Evolutionary conservation across 2,888 invertebrate genomes (phyloP), one percentile per base, ranked within the genome.

Genomic region (Cryptocephalus moraei): DNA sequence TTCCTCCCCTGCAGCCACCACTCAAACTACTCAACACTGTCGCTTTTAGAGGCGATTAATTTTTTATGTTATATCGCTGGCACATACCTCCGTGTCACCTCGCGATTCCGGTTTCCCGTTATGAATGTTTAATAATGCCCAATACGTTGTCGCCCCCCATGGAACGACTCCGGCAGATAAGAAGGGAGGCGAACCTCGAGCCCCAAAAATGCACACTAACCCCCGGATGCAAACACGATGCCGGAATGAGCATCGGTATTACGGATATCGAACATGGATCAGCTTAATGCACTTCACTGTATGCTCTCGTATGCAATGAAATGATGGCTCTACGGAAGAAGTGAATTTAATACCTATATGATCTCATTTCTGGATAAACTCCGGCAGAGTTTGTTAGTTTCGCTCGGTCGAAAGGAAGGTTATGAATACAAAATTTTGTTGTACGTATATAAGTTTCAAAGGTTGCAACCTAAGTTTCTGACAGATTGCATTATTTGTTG

Each of bases 81-180:
- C 40, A 48, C 39, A 44, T 44, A 42, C 41, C 49, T 49, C 32
- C 49, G 49, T 51, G 49, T 53, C 51, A 49, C 46, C 46, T 43
- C 39, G 33, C 48, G 14, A 51, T 51, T 50, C 50, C 49, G 49
- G 51, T 49, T 45, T 50, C 45, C 22, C 22, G 46, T 43, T 42
- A 43, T 54, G 47, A 52, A 54, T 54, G 52, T 54, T 52, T 54
- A 50, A 52, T 50, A 49, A 45, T 45, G 41, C 45, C 45, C 51
- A 22, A 22, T 44, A 13, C 41, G 10, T 32, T 10, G 32, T 12
- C 43, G 43, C 43, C 33, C 33, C 33, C 9, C 38, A 22, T 22
- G 22, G 22, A 22, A 22, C 2, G 3, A 22, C 22, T 22, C 6
- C 22, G 22, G 3, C 22, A 22, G 22, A 22, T 22, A 22, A 22